These are phyloP conservation scores for Himalopsyche japonica DNA, from an alignment of 2,888 invertebrate genomes.

Conservation along the genomic window DNA sequence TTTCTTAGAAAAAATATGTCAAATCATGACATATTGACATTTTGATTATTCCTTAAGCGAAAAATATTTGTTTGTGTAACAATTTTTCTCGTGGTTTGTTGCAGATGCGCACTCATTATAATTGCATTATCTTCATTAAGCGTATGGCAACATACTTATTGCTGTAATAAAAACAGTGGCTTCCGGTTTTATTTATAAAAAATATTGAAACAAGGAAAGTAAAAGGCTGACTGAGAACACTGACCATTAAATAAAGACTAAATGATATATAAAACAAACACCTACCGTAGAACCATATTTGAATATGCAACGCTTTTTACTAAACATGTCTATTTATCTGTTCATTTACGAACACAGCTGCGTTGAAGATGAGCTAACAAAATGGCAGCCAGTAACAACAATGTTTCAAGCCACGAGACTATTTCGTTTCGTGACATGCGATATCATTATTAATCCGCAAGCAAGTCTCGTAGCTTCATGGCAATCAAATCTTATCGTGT, in stretches of 20 bases:
- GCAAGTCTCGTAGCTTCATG: neutral
- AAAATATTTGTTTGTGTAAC: no score
- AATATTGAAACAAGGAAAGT: no score
- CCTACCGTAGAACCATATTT: no score
- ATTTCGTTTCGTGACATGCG: neutral
- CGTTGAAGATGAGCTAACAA: neutral
- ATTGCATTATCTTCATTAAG: neutral
- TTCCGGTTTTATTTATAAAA: neutral
- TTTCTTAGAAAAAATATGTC: no score
- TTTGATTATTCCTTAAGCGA: no score
- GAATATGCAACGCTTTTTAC: no score
- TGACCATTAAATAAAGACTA: no score
- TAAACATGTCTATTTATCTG: no score
- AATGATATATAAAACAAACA: no score
- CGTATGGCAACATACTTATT: neutral
- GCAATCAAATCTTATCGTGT: neutral
- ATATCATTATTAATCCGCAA: neutral
- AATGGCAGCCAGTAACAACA: neutral
- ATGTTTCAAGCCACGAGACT: neutral
- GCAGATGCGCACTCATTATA: neutral
- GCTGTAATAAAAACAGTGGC: neutral
- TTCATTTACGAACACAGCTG: neutral
- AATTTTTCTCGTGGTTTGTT: neutral
- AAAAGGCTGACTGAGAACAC: no score
- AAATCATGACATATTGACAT: no score